phyloP scores from a whole-genome alignment of 2,888 invertebrate species.

The Mythimna albipuncta region DNA sequence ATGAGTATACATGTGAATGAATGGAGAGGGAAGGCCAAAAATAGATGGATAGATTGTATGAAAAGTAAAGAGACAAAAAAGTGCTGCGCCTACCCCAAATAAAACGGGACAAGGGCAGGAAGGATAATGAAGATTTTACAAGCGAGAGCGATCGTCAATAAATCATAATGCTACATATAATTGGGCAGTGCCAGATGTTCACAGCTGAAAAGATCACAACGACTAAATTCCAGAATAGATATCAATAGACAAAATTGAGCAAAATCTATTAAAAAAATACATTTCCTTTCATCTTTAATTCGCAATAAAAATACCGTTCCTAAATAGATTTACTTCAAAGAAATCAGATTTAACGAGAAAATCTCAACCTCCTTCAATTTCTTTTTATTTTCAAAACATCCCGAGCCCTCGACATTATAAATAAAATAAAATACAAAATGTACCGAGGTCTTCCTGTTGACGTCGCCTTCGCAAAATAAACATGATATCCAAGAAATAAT shows the following conservation, averaged over 20 bases:
- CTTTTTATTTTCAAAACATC: conserved; percentile 23
- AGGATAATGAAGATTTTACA: too few relatives aligned
- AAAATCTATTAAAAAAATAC: background rate
- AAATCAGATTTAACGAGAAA: conserved; percentile 28
- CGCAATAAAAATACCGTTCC: conserved; percentile 2
- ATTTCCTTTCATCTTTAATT: conserved; percentile 3
- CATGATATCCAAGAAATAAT: conserved; percentile 21
- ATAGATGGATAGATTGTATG: too few relatives aligned
- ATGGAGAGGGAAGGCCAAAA: too few relatives aligned
- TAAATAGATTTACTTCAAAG: conserved; percentile 25
- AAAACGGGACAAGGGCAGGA: too few relatives aligned
- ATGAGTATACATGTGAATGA: too few relatives aligned
- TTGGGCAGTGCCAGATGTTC: background rate
- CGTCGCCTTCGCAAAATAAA: conserved; percentile 9
- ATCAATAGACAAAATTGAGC: background rate
- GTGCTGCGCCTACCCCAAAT: too few relatives aligned
- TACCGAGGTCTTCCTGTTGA: conserved; percentile 32
- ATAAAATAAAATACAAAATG: conserved; percentile 40
- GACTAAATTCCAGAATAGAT: too few relatives aligned
- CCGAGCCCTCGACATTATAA: conserved; percentile 10
- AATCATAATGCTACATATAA: too few relatives aligned
- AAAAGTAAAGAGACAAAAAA: too few relatives aligned
- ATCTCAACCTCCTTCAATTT: conserved; percentile 2
- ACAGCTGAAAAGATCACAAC: background rate
- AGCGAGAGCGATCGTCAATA: too few relatives aligned